These are phyloP conservation scores for Atta texana DNA, from an alignment of 1,140 invertebrate genomes.

Conservation along the genomic window DNA sequence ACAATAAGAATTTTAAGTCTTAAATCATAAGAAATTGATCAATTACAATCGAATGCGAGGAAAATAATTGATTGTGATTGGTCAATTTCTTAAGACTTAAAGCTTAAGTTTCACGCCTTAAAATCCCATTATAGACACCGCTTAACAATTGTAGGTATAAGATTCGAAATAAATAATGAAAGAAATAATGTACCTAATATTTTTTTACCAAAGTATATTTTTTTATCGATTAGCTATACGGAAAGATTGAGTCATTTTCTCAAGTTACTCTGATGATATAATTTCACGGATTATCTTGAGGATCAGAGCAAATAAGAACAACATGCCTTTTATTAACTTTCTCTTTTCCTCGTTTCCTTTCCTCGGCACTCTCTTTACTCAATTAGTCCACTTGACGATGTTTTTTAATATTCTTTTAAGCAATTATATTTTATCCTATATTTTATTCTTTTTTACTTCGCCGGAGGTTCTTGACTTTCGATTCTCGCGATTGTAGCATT, in stretches of 20 bases:
- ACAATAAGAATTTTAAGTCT: no score
- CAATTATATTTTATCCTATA: neutral
- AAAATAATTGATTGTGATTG: no score
- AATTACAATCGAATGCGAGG: no score
- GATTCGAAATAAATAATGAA: no score
- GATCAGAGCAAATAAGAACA: constrained; percentile 11
- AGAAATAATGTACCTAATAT: no score
- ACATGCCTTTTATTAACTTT: constrained; percentile 3
- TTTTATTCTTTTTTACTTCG: neutral
- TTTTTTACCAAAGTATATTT: neutral
- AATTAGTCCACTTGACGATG: neutral
- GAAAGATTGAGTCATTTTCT: neutral
- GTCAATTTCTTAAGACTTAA: no score
- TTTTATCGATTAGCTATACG: neutral
- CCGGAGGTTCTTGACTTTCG: neutral
- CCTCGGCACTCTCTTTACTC: neutral
- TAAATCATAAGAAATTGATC: no score
- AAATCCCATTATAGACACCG: no score
- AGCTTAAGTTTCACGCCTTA: no score
- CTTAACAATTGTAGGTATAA: no score
- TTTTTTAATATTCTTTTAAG: neutral
- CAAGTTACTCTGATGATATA: neutral
- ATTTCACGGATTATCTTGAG: constrained; percentile 12
- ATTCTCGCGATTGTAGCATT: neutral
- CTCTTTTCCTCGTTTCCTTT: neutral